Evolutionary conservation across 2,888 invertebrate genomes (phyloP).

Genomic region (Laspeyria flexula): DNA sequence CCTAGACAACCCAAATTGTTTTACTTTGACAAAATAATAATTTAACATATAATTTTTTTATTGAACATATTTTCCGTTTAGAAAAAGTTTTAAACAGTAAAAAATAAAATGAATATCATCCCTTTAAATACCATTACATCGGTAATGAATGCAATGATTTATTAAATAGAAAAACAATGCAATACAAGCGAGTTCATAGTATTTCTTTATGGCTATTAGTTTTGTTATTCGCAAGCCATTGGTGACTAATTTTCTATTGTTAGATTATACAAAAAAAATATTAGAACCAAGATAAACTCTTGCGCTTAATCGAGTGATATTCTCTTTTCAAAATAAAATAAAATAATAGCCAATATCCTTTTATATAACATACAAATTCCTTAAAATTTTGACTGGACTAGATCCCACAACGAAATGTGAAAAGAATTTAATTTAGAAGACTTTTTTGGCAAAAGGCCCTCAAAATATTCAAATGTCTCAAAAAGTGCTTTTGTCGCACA

Average conservation of each 20-base stretch:
- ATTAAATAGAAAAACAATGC: slow-evolving; percentile 79
- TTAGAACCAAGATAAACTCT: slow-evolving; percentile 73
- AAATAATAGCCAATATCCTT: slow-evolving; percentile 68
- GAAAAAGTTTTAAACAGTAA: slow-evolving; percentile 18
- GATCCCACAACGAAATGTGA: slow-evolving; percentile 78
- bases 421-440: slow-evolving; percentile 58
- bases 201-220: slow-evolving; percentile 82
- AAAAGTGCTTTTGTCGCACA: slow-evolving; percentile 29
- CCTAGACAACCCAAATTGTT: slow-evolving; percentile 51
- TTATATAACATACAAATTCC: slow-evolving; percentile 64
- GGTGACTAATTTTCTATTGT: slow-evolving; percentile 79
- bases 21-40: slow-evolving; percentile 32
- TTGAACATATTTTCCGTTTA: slow-evolving; percentile 13
- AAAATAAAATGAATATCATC: slow-evolving; percentile 41
- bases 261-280: slow-evolving; percentile 79
- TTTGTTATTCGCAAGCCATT: slow-evolving; percentile 85
- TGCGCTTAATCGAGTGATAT: slow-evolving; percentile 62
- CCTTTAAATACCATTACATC: slow-evolving; percentile 34
- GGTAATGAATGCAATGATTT: slow-evolving; percentile 44
- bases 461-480: slow-evolving; percentile 30
- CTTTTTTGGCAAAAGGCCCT: slow-evolving; percentile 60
- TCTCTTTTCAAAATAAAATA: slow-evolving; percentile 57
- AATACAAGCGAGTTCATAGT: slow-evolving; percentile 80
- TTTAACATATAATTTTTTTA: slow-evolving; percentile 14
- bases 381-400: slow-evolving; percentile 82